Percentiles rank a stretch among this genome's conserved stretches.
These are phyloP conservation scores for Parazoanthus darwini DNA, from an alignment of 92 coral and sea anemone species.

Conservation along the genomic window DNA sequence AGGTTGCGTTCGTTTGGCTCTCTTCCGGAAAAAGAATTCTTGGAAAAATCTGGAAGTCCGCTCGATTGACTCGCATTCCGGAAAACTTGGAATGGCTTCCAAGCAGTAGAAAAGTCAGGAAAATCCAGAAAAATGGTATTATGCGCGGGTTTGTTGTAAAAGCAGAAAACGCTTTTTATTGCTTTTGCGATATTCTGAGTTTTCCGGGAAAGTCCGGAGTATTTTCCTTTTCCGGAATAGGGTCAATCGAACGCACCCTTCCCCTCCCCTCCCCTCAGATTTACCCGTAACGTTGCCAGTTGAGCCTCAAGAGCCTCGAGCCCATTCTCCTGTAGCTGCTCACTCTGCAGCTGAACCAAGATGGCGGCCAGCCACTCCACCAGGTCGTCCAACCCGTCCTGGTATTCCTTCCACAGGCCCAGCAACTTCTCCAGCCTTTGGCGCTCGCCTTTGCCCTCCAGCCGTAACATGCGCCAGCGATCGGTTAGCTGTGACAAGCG, in stretches of 20 bases:
- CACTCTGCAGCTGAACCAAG: constrained; percentile 66
- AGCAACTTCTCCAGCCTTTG: constrained; percentile 78
- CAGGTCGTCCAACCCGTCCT: constrained; percentile 88
- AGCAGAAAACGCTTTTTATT: too few relatives aligned
- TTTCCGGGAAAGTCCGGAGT: too few relatives aligned
- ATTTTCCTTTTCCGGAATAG: too few relatives aligned
- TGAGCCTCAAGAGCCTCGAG: constrained; percentile 82
- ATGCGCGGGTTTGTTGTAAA: not conserved
- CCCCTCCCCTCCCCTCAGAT: not conserved
- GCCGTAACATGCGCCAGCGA: constrained; percentile 83
- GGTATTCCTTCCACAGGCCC: constrained; percentile 85
- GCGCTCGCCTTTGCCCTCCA: constrained; percentile 82
- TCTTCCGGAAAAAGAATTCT: too few relatives aligned
- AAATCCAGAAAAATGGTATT: too few relatives aligned
- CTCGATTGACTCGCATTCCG: too few relatives aligned
- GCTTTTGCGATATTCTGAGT: too few relatives aligned
- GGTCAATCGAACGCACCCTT: too few relatives aligned
- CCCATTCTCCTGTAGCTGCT: constrained; percentile 56
- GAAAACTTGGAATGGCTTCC: too few relatives aligned
- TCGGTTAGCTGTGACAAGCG: constrained; percentile 69
- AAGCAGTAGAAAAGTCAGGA: too few relatives aligned
- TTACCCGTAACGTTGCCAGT: constrained; percentile 71
- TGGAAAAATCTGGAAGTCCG: too few relatives aligned
- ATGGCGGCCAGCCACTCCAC: constrained; percentile 78
- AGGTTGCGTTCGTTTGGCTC: too few relatives aligned